Base-by-base conservation (phyloP, 2,888 invertebrate species). In the Actias luna region DNA sequence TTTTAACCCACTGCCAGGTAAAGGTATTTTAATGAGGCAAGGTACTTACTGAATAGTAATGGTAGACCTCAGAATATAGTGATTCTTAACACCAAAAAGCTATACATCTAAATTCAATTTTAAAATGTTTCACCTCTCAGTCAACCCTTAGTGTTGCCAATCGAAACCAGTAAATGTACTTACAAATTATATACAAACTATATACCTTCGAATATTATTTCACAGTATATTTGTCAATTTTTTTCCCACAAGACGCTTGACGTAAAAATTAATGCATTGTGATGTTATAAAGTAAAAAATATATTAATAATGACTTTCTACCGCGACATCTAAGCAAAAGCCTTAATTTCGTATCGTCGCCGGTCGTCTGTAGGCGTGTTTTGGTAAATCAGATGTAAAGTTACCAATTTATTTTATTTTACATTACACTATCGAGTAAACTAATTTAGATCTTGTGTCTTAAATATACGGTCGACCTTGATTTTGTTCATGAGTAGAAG, bases 241-340 rank as follows among this genome's bases (percentile, higher is more conserved):
- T 8, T 16, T 29, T 29, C 16, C 8, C 29, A 36, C 31, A 57
- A 39, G n/a, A 25, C 27, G 25, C 16, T 39, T 59, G 74, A 75
- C 78, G 70, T 73, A 69, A 69, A 65, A 50, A 50, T 25, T 50
- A 50, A 50, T 50, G 12, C 22, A 25, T 25, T 25, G 8, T 50
- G 10, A 22, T 50, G 33, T 7, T 33, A 7, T 22, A 12, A 25
- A 50, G n/a, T n/a, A 22, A 71, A 74, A 74, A 69, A 77, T 25
- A 50, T 31, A 64, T 80, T 85, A 82, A 84, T 83, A 81, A 80
- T 71, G 71, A 77, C 81, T 82, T 84, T 82, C 78, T 76, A 77
- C 70, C 79, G 77, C 83, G 87, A 87, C 87, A 87, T 85, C 77
- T 81, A 86, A 83, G 73, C 78, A 68, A 80, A 86, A 75, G 78